Evolutionary conservation across 2,113 vertebrate genomes (phyloP), one percentile per base, ranked within the genome.

Genomic region (Telmatochromis sp.): DNA sequence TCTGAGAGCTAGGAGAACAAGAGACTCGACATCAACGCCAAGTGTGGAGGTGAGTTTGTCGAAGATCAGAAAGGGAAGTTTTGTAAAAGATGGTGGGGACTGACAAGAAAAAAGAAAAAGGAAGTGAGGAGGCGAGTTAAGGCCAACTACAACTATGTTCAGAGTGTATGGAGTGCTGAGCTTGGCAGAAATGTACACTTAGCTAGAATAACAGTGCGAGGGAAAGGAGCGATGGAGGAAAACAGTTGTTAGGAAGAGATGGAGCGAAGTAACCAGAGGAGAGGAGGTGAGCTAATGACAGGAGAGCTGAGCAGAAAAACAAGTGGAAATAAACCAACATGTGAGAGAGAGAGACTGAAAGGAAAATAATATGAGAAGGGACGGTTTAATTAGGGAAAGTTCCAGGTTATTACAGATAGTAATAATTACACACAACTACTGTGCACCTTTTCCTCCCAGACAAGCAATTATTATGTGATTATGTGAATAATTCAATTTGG

Each of bases 171-270:
- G 91, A 90, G 91, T 91, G 95, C 93, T 92, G 94, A 93, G 92
- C 83, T 95, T 92, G 93, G 92, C 93, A 95, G 88, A 94, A 94
- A 94, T 84, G 68, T 83, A 90, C 87, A 90, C 87, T 93, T 92
- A 88, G 92, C 88, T 83, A 91, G 82, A 94, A 95, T 89, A 95
- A 95, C 90, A 95, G 85, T 83, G 82, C 5, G 19, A 85, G 78
- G 88, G 63, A 81, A 80, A 87, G 90, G 84, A 81, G 86, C n/a
- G 88, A 85, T 53, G 89, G 89, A 93, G 89, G 88, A 92, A 95
- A 90, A 91, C 35, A 57, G 93, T 91, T 92, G 91, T 95, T 94
- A 88, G 82, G 89, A 65, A 83, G 84, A 93, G 89, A 93, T 80
- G 90, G 86, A 89, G 89, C 33, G 37, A 86, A 53, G 58, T 84